Percentiles rank a stretch among this genome's conserved stretches.
phyloP scores from a whole-genome alignment of 2,113 vertebrate genomes.

The Mesitornis unicolor region DNA sequence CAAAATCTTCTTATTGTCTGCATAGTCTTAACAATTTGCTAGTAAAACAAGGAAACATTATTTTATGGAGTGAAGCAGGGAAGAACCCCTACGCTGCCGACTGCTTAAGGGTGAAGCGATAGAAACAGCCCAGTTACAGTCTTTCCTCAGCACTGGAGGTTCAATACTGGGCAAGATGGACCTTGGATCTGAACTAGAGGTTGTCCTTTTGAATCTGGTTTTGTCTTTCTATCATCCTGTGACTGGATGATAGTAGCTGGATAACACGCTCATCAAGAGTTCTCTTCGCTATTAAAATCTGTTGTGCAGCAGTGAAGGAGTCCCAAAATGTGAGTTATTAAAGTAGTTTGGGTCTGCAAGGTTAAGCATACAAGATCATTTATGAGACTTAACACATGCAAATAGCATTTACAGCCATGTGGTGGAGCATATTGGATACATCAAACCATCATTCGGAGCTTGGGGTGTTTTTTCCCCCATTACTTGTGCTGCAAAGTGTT shows the following conservation, averaged over 20 bases:
- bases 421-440: conserved; percentile 2
- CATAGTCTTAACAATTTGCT: background rate
- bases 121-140: background rate
- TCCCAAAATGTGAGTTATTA: background rate
- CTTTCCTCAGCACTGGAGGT: background rate
- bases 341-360: background rate
- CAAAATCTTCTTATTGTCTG: background rate
- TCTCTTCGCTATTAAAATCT: background rate
- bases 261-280: background rate
- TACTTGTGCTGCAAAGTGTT: background rate
- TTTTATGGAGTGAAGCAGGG: background rate
- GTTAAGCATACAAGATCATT: background rate
- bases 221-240: background rate
- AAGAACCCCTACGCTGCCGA: accelerated
- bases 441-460: background rate
- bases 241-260: background rate
- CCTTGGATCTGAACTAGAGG: background rate
- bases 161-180: background rate
- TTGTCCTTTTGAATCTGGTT: background rate
- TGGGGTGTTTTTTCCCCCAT: background rate
- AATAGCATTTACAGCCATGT: background rate
- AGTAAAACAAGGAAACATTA: background rate
- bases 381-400: background rate
- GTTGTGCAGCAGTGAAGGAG: accelerated
- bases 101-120: background rate